phyloP scores from a whole-genome alignment of 2,113 vertebrate species.

The Pica pica region DNA sequence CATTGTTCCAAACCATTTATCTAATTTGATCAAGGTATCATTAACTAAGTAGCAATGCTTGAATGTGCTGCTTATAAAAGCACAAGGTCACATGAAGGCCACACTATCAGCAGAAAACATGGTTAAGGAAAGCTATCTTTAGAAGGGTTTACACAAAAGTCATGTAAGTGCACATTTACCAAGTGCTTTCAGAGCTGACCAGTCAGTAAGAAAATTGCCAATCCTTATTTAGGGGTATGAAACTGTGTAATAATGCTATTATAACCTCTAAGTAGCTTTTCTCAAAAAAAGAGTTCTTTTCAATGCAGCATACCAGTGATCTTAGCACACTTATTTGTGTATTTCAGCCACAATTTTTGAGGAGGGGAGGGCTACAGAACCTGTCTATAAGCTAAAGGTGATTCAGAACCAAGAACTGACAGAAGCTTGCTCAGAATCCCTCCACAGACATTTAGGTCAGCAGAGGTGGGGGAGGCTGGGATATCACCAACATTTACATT shows the following conservation, averaged over 20 bases:
- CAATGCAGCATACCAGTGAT: neutral
- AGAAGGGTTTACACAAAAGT: neutral
- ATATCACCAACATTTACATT: neutral
- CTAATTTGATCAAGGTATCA: slow-evolving; percentile 34
- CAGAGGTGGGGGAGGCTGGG: neutral
- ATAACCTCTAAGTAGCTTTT: neutral
- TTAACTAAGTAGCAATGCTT: neutral
- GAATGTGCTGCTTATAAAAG: neutral
- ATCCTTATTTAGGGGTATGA: neutral
- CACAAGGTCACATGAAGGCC: neutral
- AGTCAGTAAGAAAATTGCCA: neutral
- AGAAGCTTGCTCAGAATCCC: neutral
- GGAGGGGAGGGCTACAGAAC: neutral
- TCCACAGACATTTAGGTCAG: neutral
- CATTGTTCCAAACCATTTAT: slow-evolving; percentile 39
- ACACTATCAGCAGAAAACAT: neutral
- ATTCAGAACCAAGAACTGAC: neutral
- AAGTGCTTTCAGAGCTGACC: neutral
- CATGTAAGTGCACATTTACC: neutral
- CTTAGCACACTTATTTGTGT: neutral
- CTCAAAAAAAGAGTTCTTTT: neutral
- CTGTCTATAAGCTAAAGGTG: neutral
- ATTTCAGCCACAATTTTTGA: neutral
- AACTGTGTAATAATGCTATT: neutral
- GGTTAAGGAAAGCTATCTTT: neutral